These are phyloP conservation scores for Perccottus glenii DNA, from an alignment of 2,113 vertebrate species.

Conservation along the genomic window DNA sequence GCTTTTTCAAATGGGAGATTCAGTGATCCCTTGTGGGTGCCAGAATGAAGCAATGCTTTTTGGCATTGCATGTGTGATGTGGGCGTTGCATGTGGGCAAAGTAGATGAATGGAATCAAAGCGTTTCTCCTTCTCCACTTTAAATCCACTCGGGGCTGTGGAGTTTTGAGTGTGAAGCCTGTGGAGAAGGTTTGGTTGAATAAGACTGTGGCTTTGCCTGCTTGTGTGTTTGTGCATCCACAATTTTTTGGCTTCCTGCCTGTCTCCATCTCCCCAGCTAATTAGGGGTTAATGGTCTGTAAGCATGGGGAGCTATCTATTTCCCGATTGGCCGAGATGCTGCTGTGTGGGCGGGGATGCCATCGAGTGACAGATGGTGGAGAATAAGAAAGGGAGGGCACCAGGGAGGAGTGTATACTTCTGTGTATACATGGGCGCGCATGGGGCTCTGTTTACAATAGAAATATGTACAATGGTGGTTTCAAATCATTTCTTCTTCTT, in stretches of 20 bases:
- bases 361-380: constrained; percentile 91
- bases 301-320: constrained; percentile 62
- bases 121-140: constrained; percentile 20
- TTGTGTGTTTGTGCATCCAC: constrained; percentile 20
- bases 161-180: constrained; percentile 20
- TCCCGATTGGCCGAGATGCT: constrained; percentile 80
- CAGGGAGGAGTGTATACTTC: constrained; percentile 5
- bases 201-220: constrained; percentile 16
- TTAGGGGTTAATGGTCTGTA: constrained; percentile 88
- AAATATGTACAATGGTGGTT: constrained; percentile 42
- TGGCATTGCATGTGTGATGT: constrained; percentile 23
- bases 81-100: constrained; percentile 12
- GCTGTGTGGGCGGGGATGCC: constrained; percentile 81
- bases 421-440: constrained; percentile 9
- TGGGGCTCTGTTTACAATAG: constrained; percentile 35
- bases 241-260: constrained; percentile 69
- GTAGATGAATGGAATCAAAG: constrained; percentile 47
- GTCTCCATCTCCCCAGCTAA: constrained; percentile 83
- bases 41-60: constrained; percentile 22
- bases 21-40: constrained; percentile 10
- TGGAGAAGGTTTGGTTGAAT: constrained; percentile 35
- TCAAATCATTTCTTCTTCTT: constrained; percentile 6
- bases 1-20: constrained; percentile 1
- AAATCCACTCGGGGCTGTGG: constrained; percentile 22
- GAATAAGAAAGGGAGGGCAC: constrained; percentile 67